These are phyloP conservation scores for Cyaniris semiargus DNA, from an alignment of 2,888 invertebrate species.

Conservation along the genomic window DNA sequence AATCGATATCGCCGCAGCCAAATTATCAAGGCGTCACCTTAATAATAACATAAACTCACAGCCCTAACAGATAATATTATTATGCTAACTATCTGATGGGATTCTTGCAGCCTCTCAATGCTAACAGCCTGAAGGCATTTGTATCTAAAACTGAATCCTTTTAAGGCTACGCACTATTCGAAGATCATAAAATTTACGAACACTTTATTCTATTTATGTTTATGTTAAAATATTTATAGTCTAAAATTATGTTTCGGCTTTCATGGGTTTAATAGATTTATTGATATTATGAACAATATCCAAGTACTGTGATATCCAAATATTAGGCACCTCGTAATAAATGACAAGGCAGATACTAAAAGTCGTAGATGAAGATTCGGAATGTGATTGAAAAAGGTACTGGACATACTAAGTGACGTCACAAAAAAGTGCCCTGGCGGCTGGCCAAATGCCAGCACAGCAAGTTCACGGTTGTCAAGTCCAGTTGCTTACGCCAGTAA, in stretches of 20 bases:
- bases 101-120: background rate
- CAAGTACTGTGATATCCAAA: too few species aligned
- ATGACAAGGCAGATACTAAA: too few species aligned
- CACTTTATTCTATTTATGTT: background rate
- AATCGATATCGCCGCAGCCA: too few species aligned
- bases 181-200: background rate
- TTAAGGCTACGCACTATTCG: background rate
- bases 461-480: constrained; percentile 9
- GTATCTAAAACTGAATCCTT: background rate
- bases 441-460: constrained; percentile 3
- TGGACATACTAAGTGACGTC: background rate
- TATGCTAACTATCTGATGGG: background rate
- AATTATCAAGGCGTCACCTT: too few species aligned
- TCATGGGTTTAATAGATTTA: too few species aligned
- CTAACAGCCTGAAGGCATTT: background rate
- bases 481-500: constrained; percentile 32
- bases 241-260: too few species aligned
- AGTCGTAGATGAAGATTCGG: too few species aligned
- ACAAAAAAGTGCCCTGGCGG: background rate
- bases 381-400: background rate
- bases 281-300: too few species aligned
- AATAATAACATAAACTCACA: background rate
- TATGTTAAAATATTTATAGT: background rate
- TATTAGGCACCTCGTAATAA: too few species aligned
- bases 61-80: background rate